Conservation (phyloP, 2,113 vertebrate genomes). For the Ahaetulla prasina region DNA sequence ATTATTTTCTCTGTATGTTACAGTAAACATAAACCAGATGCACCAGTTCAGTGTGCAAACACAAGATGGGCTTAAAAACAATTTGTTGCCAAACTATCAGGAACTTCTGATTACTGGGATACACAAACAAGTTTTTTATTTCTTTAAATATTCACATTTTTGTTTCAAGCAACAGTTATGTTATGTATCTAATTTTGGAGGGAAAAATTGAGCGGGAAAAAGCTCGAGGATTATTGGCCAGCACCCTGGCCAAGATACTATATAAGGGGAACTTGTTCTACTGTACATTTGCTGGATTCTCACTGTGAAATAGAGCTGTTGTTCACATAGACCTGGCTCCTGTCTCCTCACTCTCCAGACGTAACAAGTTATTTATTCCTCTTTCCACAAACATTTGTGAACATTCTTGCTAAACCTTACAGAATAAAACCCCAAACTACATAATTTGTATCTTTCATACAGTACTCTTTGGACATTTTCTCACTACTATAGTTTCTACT, state of each 20-base stretch:
- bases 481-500: background rate
- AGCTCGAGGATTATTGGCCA: no score
- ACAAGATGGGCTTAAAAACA: conserved; percentile 47
- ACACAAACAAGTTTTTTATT: background rate
- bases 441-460: background rate
- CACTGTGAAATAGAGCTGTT: no score
- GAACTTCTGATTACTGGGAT: background rate
- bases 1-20: background rate
- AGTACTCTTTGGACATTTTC: background rate
- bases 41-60: background rate
- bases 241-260: no score
- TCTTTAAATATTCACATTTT: background rate
- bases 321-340: no score
- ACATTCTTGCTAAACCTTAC: background rate
- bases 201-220: no score
- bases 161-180: background rate
- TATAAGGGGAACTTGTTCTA: no score
- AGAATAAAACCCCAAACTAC: background rate
- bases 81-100: background rate
- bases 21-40: background rate
- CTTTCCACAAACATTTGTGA: background rate
- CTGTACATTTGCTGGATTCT: no score
- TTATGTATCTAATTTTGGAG: no score
- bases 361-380: no score
- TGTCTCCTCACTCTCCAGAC: no score